A percentile compares a stretch with the other conserved stretches of the same genome.
Evolutionary conservation across 2,113 vertebrate species (phyloP).

Genomic region (Zapornia atra): DNA sequence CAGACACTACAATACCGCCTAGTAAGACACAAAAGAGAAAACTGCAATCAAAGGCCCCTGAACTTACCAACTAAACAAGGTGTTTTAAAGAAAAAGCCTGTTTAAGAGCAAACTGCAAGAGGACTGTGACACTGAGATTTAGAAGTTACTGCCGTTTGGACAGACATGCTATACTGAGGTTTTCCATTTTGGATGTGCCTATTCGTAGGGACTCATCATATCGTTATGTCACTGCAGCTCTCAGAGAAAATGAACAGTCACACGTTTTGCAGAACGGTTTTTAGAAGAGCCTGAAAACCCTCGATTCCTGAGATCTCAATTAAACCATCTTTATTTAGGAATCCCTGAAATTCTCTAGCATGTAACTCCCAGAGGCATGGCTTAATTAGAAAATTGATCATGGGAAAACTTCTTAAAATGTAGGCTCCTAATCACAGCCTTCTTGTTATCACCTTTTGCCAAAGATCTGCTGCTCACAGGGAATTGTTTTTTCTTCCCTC

Average conservation of each 20-base stretch:
- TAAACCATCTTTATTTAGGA: conserved; percentile 39
- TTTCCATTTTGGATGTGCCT: background rate
- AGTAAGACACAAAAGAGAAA: background rate
- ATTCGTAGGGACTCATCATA: background rate
- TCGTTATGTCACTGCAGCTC: background rate
- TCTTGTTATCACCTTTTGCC: conserved; percentile 27
- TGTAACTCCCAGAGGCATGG: background rate
- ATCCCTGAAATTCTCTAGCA: conserved; percentile 44
- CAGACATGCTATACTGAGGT: background rate
- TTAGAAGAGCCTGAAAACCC: background rate
- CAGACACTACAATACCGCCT: background rate
- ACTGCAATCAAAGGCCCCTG: fast-evolving
- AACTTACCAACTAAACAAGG: background rate
- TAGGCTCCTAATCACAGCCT: conserved; percentile 9
- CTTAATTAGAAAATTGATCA: conserved; percentile 61
- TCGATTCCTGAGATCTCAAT: conserved; percentile 49
- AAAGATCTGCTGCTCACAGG: conserved; percentile 10
- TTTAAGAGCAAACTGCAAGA: background rate
- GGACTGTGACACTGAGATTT: background rate
- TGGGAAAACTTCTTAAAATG: conserved; percentile 49
- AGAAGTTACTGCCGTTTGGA: background rate
- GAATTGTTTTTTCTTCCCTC: background rate
- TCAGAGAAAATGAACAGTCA: background rate
- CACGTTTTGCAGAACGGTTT: fast-evolving
- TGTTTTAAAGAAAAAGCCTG: background rate